A percentile compares a stretch with the other conserved stretches of the same genome.
Evolutionary conservation across 2,113 vertebrate genomes (phyloP).

Genomic region (Epinephelus fuscoguttatus): DNA sequence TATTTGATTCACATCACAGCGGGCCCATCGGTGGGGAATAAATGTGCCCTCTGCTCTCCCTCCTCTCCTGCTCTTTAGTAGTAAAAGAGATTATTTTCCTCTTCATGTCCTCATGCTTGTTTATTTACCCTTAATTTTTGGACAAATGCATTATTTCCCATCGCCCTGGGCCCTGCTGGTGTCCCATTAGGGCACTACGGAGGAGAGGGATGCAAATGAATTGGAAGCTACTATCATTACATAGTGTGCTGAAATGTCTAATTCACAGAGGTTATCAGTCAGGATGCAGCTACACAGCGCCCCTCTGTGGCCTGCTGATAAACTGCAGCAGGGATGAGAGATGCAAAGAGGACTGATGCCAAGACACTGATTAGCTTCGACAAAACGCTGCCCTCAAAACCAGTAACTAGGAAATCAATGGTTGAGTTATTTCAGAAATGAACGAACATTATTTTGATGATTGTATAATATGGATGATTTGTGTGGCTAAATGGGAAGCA

Average conservation of each 20-base stretch:
- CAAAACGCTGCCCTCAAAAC: not conserved
- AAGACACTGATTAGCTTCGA: not conserved
- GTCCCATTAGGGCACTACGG: constrained; percentile 77
- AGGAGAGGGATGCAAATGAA: constrained; percentile 76
- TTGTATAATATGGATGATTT: constrained; percentile 2
- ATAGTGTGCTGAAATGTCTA: constrained; percentile 21
- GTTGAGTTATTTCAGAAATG: constrained; percentile 1
- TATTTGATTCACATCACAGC: constrained; percentile 79
- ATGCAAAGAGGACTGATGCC: not conserved
- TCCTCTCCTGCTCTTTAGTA: constrained; percentile 68
- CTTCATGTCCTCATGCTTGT: constrained; percentile 75
- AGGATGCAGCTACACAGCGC: constrained; percentile 63
- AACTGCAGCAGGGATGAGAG: constrained; percentile 30
- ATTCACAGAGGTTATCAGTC: constrained; percentile 2
- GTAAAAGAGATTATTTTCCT: constrained; percentile 78
- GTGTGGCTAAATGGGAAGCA: constrained; percentile 15
- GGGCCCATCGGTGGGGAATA: constrained; percentile 73
- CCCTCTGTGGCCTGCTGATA: constrained; percentile 60
- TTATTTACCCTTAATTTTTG: constrained; percentile 81
- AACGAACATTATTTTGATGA: constrained; percentile 2
- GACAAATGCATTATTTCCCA: constrained; percentile 76
- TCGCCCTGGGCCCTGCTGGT: constrained; percentile 60
- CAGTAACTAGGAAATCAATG: not conserved
- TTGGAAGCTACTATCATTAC: constrained; percentile 57
- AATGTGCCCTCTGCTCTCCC: constrained; percentile 66